These are phyloP conservation scores for Ceratina australensis DNA, from an alignment of 1,140 invertebrate genomes.

Conservation along the genomic window DNA sequence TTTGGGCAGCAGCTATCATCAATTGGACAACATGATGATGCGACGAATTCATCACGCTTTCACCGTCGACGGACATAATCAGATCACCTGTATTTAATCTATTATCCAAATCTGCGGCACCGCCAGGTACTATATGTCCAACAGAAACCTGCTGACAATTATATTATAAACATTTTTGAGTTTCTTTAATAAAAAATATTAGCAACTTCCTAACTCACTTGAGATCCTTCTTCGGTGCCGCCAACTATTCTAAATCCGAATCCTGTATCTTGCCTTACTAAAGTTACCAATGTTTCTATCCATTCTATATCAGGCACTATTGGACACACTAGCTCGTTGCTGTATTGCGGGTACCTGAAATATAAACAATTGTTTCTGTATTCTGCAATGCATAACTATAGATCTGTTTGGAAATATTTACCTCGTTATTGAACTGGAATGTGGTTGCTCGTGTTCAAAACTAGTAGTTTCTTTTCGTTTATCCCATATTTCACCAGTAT, in stretches of 20 bases:
- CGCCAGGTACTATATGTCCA: conserved; percentile 95
- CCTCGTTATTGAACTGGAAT: conserved; percentile 80
- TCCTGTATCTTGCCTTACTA: conserved; percentile 90
- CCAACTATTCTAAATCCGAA: conserved; percentile 99
- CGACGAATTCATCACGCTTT: conserved; percentile 90
- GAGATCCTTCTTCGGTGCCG: conserved; percentile 98
- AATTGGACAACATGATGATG: conserved; percentile 94
- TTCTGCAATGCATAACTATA: not conserved
- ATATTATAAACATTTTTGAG: conserved; percentile 51
- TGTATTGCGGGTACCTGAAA: conserved; percentile 74
- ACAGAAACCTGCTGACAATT: conserved; percentile 87
- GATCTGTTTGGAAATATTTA: conserved; percentile 57
- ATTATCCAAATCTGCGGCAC: conserved; percentile 93
- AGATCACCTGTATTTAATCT: conserved; percentile 93
- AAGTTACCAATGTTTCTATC: conserved; percentile 88
- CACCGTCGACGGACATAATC: conserved; percentile 92
- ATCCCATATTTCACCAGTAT: conserved; percentile 78
- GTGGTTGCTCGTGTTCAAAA: conserved; percentile 84
- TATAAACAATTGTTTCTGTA: conserved; percentile 29
- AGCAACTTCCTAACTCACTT: conserved; percentile 81
- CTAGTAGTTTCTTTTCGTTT: conserved; percentile 84
- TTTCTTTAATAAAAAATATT: conserved; percentile 4
- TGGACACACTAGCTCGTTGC: conserved; percentile 75
- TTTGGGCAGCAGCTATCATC: conserved; percentile 90
- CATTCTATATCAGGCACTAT: conserved; percentile 81